These are phyloP conservation scores for Rachycentron canadum DNA, from an alignment of 2,797 vertebrate genomes.

Conservation along the genomic window DNA sequence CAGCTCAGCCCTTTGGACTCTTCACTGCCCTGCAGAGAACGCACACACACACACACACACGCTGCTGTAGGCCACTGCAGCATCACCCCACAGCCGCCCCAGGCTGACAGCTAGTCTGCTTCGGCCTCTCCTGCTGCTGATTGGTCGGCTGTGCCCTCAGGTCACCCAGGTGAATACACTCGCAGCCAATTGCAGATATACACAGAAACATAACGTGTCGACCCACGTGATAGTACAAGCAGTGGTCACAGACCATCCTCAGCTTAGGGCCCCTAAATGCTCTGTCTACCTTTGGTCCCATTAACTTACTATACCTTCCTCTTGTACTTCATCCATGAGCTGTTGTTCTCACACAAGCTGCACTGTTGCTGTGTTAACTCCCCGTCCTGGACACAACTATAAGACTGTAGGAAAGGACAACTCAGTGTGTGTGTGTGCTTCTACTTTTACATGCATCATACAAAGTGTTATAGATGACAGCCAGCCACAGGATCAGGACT, in stretches of 20 bases:
- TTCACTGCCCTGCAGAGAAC: background rate
- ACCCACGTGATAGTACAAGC: constrained; percentile 37
- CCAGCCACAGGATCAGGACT: too few relatives aligned
- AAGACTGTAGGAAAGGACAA: too few relatives aligned
- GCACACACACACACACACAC: constrained; percentile 23
- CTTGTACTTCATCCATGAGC: too few relatives aligned
- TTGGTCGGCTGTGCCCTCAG: constrained; percentile 40
- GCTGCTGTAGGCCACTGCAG: background rate
- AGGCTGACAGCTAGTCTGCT: constrained; percentile 7
- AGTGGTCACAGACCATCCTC: background rate
- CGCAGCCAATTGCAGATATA: constrained; percentile 47
- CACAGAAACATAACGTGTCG: constrained; percentile 12
- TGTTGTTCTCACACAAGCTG: too few relatives aligned
- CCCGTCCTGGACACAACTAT: too few relatives aligned
- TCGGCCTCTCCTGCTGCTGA: constrained; percentile 17
- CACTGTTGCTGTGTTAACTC: too few relatives aligned
- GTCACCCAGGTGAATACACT: constrained; percentile 34
- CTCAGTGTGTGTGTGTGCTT: too few relatives aligned
- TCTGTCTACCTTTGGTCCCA: too few relatives aligned
- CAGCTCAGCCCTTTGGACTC: constrained; percentile 63
- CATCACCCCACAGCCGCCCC: constrained; percentile 49
- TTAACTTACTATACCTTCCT: too few relatives aligned
- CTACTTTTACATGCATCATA: too few relatives aligned
- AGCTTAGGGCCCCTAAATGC: too few relatives aligned
- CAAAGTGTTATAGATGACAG: too few relatives aligned